phyloP scores from a whole-genome alignment of 2,888 invertebrate genomes.

The Willowsia nigromaculata region DNA sequence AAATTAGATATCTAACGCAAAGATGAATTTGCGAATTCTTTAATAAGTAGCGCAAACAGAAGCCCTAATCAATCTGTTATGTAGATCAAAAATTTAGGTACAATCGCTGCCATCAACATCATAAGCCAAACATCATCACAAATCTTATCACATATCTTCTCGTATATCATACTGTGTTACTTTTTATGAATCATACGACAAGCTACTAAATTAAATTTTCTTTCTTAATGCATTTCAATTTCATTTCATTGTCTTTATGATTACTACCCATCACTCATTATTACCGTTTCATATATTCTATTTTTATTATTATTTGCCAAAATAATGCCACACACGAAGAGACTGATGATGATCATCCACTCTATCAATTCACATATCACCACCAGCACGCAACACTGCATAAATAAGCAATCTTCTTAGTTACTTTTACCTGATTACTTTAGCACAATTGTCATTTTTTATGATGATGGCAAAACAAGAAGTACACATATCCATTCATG shows the following conservation, averaged over 20 bases:
- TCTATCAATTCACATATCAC: constrained; percentile 28
- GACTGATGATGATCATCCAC: not conserved
- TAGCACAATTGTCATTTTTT: constrained; percentile 39
- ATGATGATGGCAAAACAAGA: constrained; percentile 25
- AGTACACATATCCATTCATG: not conserved
- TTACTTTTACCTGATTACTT: constrained; percentile 35
- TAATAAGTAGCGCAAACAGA: constrained; percentile 24
- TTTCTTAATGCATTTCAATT: not conserved
- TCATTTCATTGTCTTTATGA: not conserved
- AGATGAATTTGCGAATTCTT: too few relatives aligned
- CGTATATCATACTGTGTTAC: not conserved
- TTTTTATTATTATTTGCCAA: constrained; percentile 49
- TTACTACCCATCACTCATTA: constrained; percentile 11
- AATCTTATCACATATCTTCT: not conserved
- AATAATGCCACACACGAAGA: constrained; percentile 62
- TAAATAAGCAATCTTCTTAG: not conserved
- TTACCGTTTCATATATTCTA: constrained; percentile 7
- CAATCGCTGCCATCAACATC: not conserved
- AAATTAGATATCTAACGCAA: too few relatives aligned
- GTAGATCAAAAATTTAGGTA: not conserved
- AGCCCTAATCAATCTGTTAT: constrained; percentile 8
- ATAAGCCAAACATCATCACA: not conserved
- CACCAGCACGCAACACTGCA: constrained; percentile 1
- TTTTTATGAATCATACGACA: not conserved
- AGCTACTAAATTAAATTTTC: not conserved